phyloP scores from a whole-genome alignment of 1,140 invertebrate species.

The Melipona quadrifasciata region DNA sequence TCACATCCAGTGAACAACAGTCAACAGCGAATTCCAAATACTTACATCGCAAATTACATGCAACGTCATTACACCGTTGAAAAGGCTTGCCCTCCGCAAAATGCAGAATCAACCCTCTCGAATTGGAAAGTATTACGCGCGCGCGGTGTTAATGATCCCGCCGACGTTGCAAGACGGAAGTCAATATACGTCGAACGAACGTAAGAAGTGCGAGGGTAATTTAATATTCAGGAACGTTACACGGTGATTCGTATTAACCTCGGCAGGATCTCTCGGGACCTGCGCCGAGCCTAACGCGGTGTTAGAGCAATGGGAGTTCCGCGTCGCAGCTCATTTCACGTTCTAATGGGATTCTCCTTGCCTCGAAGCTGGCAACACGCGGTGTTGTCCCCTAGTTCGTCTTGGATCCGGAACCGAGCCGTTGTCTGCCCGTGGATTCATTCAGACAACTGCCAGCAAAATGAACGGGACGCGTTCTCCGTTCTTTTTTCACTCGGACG shows the following conservation, averaged over 20 bases:
- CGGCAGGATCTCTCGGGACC: not conserved
- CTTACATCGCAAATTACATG: not conserved
- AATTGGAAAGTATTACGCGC: not conserved
- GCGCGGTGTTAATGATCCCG: not conserved
- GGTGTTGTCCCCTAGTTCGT: not conserved
- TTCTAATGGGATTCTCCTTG: slow-evolving; percentile 25
- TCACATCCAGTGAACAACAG: not conserved
- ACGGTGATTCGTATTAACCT: slow-evolving; percentile 15
- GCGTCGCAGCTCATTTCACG: slow-evolving; percentile 23
- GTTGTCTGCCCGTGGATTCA: not conserved
- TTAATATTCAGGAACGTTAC: slow-evolving; percentile 46
- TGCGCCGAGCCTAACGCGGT: not conserved
- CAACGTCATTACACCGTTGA: not conserved
- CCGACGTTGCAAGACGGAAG: not conserved
- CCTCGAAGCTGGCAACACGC: not conserved
- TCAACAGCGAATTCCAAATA: not conserved
- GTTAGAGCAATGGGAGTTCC: slow-evolving; percentile 17
- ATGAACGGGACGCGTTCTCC: not conserved
- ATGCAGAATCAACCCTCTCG: not conserved
- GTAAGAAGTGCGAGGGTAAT: slow-evolving; percentile 34
- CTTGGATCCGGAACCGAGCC: not conserved
- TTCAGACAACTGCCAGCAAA: slow-evolving; percentile 1
- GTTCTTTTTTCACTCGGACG: not conserved
- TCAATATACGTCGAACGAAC: not conserved
- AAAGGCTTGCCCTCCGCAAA: too few relatives aligned